Base-by-base conservation (phyloP, 2,888 invertebrate genomes). In the Habrosyne pyritoides region DNA sequence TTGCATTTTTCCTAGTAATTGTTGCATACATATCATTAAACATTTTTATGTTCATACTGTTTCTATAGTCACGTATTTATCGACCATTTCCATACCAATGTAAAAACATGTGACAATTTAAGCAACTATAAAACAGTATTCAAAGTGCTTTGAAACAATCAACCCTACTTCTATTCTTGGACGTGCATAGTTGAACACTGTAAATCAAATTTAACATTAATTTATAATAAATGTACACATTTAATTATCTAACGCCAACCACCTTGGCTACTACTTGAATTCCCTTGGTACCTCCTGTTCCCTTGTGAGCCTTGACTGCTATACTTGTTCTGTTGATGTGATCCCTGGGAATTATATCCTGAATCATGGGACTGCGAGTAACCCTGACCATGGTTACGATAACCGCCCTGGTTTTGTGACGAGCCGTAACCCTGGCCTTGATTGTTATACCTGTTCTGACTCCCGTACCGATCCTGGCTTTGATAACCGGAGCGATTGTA, bases 381-480 rank as follows among this genome's bases (percentile, higher is more conserved):
- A 42, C 42, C 42, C 21, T 64, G 58, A 7, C 55, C 53, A 24
- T 56, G 59, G 52, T 57, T 26, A 12, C 52, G 51, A 50, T 56
- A 64, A 21, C 30, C 30, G 12, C 59, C 53, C 47, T 68, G 59
- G 7, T 56, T 52, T 47, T 48, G 53, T 53, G 60, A 57, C 57
- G 63, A 53, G 56, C 66, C 65, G 55, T 65, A 60, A 2, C 56
- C 53, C 57, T 67, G 66, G 53, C 55, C 54, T 54, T 53, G 52
- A 49, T 33, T 14, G 14, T 55, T 21, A 21, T 48, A 22, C 46
- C 46, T 18, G 18, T 46, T 55, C 21, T 57, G 54, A 5, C 60
- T 18, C 58, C 53, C 10, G 60, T 64, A 52, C 71, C 60, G 54
- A 28, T 66, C 66, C 5, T 76, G 72, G 52, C 72, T 64, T 2